Conservation (phyloP, 2,888 invertebrate species). For the Synergus itoensis region DNA sequence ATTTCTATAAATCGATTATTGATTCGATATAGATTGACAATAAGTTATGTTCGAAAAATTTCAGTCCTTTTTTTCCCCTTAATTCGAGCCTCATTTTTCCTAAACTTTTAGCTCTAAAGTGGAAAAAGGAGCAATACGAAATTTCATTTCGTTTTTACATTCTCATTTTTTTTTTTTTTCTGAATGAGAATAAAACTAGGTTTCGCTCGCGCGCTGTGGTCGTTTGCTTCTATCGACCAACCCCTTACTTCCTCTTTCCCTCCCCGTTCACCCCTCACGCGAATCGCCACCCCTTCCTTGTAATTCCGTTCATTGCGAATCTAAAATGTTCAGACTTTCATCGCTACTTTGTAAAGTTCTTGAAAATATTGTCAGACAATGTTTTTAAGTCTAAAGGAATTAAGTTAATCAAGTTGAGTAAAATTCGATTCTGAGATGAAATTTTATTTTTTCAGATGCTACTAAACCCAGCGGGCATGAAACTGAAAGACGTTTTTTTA, state of each 20-base stretch:
- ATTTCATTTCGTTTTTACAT: background rate
- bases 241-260: conserved; percentile 56
- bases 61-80: background rate
- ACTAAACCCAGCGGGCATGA: too few species aligned
- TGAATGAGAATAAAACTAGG: conserved; percentile 36
- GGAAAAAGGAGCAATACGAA: conserved; percentile 7
- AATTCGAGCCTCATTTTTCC: background rate
- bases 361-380: too few species aligned
- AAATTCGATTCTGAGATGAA: too few species aligned
- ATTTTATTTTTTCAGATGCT: too few species aligned
- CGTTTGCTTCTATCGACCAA: conserved; percentile 64
- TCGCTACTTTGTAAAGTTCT: conserved; percentile 11
- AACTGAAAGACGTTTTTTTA: too few species aligned
- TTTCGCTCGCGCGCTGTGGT: conserved; percentile 52
- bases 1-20: too few species aligned
- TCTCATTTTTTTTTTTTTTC: conserved; percentile 41
- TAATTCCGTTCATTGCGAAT: background rate
- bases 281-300: conserved; percentile 46
- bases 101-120: background rate
- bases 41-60: background rate
- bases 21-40: too few species aligned
- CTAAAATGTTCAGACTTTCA: conserved; percentile 17
- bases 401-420: too few species aligned
- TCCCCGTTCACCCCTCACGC: conserved; percentile 54
- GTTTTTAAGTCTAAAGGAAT: too few species aligned